phyloP scores from a whole-genome alignment of 2,797 vertebrate genomes.

The Ammospiza maritima region DNA sequence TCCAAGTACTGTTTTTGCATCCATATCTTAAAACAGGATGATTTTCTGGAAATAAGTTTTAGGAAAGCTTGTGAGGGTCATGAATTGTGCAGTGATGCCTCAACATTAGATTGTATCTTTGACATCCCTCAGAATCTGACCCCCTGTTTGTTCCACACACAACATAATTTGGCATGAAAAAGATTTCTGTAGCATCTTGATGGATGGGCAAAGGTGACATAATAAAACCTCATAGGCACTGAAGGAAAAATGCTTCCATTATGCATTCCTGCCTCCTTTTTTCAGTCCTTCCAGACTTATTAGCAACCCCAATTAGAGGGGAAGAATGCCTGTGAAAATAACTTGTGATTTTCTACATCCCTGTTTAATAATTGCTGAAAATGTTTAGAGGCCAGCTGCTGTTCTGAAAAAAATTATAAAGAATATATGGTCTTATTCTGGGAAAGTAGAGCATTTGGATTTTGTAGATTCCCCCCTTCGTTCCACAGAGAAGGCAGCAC shows the following conservation, averaged over 20 bases:
- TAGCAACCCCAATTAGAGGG: not conserved
- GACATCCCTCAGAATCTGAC: not conserved
- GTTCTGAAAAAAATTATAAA: not conserved
- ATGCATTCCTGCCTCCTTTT: not conserved
- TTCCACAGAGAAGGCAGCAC: not conserved
- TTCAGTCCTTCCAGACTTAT: not conserved
- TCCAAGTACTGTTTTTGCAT: not conserved
- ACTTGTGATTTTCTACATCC: not conserved
- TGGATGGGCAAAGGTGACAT: no score
- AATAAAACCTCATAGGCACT: not conserved
- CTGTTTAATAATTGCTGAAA: not conserved
- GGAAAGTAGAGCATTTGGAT: not conserved
- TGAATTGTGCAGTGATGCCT: not conserved
- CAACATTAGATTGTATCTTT: not conserved
- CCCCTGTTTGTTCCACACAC: not conserved
- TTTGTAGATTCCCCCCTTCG: not conserved
- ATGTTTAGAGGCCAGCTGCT: not conserved
- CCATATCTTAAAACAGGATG: not conserved
- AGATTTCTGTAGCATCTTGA: not conserved
- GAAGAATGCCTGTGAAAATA: not conserved
- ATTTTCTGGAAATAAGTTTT: not conserved
- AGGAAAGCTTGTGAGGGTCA: not conserved
- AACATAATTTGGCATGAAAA: not conserved
- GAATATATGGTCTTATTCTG: not conserved
- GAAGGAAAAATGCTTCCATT: fast-evolving